phyloP scores from a whole-genome alignment of 2,797 vertebrate species.

The Tapera naevia region DNA sequence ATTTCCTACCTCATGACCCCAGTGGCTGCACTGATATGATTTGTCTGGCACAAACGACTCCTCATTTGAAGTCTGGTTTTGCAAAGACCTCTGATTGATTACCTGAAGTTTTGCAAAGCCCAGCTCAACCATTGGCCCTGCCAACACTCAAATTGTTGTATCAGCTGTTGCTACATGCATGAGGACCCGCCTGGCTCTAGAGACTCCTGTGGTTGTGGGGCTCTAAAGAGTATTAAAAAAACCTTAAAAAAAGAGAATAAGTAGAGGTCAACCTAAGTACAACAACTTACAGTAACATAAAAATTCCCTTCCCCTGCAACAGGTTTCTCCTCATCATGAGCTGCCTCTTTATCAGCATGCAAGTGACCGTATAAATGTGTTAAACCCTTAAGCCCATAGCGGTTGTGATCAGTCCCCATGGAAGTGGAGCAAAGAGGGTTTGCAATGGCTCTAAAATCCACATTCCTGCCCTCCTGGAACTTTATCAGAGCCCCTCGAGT shows the following conservation, averaged over 20 bases:
- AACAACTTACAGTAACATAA: neutral
- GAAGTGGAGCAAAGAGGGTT: neutral
- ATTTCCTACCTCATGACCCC: neutral
- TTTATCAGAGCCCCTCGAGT: neutral
- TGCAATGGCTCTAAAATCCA: neutral
- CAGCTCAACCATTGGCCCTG: neutral
- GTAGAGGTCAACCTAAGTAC: conserved; percentile 3
- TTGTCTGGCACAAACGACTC: neutral
- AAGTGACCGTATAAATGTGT: neutral
- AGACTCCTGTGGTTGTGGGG: neutral
- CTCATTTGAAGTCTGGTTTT: neutral
- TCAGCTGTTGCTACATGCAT: neutral
- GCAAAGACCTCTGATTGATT: neutral
- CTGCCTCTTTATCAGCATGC: neutral
- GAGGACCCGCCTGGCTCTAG: neutral
- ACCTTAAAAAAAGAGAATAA: neutral
- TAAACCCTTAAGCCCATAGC: neutral
- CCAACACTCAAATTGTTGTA: neutral
- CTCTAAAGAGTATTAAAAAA: neutral
- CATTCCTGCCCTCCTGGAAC: neutral
- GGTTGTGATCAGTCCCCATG: neutral
- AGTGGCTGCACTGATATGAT: neutral
- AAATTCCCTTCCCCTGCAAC: neutral
- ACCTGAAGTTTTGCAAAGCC: neutral
- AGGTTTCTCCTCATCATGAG: neutral